A percentile compares a stretch with the other conserved stretches of the same genome.
Conservation (phyloP, 2,113 vertebrate species). For the Mesoclemmys tuberculata region DNA sequence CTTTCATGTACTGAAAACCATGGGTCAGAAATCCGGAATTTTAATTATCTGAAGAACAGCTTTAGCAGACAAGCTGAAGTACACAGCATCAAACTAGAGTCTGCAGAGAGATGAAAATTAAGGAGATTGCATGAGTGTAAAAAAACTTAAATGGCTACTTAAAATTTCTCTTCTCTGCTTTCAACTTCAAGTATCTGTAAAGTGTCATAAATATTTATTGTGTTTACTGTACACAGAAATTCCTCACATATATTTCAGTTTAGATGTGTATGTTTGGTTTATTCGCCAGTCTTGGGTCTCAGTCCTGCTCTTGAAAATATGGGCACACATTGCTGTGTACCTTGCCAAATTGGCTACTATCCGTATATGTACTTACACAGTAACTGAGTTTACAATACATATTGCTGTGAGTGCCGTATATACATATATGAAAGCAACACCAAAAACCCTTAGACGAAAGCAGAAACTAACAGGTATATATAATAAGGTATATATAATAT, state of each 20-base stretch:
- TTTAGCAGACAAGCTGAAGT: background rate
- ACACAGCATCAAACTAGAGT: background rate
- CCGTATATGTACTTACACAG: background rate
- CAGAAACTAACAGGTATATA: background rate
- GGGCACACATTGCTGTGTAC: background rate
- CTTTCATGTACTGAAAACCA: background rate
- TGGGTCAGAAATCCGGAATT: background rate
- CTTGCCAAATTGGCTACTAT: background rate
- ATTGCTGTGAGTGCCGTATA: background rate
- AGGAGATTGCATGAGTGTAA: background rate
- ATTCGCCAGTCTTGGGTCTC: constrained; percentile 15
- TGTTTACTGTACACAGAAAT: background rate
- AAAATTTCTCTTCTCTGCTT: background rate
- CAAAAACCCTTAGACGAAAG: background rate
- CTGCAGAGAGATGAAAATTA: background rate
- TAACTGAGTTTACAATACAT: background rate
- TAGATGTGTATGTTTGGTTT: background rate
- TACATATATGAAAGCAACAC: background rate
- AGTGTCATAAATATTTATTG: background rate
- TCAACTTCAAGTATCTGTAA: background rate
- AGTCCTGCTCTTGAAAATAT: background rate
- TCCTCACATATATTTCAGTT: background rate
- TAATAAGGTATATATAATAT: background rate
- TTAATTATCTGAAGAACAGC: background rate
- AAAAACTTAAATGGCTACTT: background rate